These are phyloP conservation scores for Drosophila littoralis DNA, from an alignment of 1,140 invertebrate genomes.

Conservation along the genomic window DNA sequence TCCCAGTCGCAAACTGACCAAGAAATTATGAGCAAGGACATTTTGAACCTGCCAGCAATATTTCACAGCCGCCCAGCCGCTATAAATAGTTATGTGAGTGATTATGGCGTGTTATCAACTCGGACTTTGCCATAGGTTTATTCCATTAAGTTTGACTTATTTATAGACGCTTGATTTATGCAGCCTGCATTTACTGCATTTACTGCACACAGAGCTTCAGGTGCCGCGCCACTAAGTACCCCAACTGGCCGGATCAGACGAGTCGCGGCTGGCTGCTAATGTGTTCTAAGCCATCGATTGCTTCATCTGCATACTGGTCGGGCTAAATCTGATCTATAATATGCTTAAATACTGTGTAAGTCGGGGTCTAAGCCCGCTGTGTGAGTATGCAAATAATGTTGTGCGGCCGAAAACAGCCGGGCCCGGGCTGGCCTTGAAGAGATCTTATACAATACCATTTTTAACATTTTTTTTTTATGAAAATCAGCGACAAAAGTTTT, in stretches of 20 bases:
- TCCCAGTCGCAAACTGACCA: not conserved
- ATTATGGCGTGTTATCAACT: conserved; percentile 68
- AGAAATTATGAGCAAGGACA: conserved; percentile 60
- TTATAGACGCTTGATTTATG: conserved; percentile 76
- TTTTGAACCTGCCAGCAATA: conserved; percentile 47
- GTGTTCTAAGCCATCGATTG: conserved; percentile 42
- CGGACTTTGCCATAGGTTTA: conserved; percentile 38
- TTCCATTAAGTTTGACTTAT: conserved; percentile 72
- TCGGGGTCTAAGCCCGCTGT: conserved; percentile 50
- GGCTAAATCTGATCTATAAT: conserved; percentile 56
- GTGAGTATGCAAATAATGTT: conserved; percentile 67
- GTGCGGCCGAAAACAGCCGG: conserved; percentile 42
- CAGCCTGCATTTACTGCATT: conserved; percentile 9
- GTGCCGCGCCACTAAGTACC: not conserved
- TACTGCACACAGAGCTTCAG: not conserved
- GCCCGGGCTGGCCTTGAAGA: conserved; percentile 55
- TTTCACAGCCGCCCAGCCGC: conserved; percentile 39
- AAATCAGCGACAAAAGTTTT: conserved; percentile 59
- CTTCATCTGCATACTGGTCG: conserved; percentile 72
- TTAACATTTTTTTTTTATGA: conserved; percentile 23
- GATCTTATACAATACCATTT: conserved; percentile 59
- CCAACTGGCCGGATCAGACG: conserved; percentile 28
- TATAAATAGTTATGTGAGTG: conserved; percentile 76
- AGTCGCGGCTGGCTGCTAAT: conserved; percentile 19
- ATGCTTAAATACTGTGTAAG: conserved; percentile 62